Conservation (phyloP, 2,888 invertebrate species). For the Epinotia demarniana region DNA sequence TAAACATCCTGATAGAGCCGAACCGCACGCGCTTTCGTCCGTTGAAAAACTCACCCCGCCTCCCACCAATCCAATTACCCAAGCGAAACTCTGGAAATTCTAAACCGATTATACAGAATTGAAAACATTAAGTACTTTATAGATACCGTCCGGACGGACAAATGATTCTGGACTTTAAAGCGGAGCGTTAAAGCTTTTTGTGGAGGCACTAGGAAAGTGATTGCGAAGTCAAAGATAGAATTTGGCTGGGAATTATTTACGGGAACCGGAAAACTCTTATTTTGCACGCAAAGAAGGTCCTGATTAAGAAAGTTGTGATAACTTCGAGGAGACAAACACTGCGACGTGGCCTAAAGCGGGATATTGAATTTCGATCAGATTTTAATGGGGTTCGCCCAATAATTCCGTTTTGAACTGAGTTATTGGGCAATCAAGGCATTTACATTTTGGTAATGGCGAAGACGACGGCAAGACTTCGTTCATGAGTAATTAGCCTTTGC, state of each 20-base stretch:
- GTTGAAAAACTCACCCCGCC: constrained; percentile 73
- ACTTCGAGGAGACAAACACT: constrained; percentile 71
- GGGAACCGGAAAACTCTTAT: constrained; percentile 66
- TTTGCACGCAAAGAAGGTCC: constrained; percentile 71
- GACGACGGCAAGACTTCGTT: neutral
- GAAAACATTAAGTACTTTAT: constrained; percentile 83
- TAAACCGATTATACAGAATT: constrained; percentile 85
- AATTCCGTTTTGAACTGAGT: constrained; percentile 25
- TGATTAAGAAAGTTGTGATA: constrained; percentile 82
- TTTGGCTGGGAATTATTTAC: constrained; percentile 78
- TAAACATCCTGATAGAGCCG: constrained; percentile 63
- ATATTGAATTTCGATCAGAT: constrained; percentile 55
- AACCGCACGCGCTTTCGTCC: constrained; percentile 65
- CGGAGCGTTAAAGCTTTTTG: constrained; percentile 58
- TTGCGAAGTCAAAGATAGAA: constrained; percentile 80
- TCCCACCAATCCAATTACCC: constrained; percentile 81
- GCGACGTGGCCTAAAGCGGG: constrained; percentile 64
- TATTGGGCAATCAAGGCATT: constrained; percentile 28
- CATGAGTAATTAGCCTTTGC: constrained; percentile 15
- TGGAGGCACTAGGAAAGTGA: constrained; percentile 57
- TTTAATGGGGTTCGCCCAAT: constrained; percentile 34
- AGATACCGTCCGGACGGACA: constrained; percentile 63
- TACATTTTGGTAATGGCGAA: neutral
- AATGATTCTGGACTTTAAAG: constrained; percentile 68
- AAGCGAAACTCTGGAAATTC: constrained; percentile 82